A percentile compares a stretch with the other conserved stretches of the same genome.
These are phyloP conservation scores for Drosophila maculinotata DNA, from an alignment of 2,888 invertebrate genomes.

Conservation along the genomic window DNA sequence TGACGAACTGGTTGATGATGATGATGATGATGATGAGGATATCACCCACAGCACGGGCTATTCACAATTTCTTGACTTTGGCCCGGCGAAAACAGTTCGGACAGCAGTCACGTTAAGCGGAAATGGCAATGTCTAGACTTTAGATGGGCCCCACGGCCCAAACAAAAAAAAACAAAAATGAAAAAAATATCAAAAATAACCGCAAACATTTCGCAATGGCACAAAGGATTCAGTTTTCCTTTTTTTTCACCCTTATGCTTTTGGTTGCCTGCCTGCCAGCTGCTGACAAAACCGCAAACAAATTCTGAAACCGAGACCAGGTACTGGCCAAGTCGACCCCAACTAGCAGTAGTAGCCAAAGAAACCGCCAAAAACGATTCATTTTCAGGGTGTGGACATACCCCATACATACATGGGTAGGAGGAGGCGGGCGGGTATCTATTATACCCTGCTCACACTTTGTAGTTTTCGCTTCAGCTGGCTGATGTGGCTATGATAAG, in stretches of 20 bases:
- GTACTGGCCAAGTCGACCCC: not conserved
- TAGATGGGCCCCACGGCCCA: constrained; percentile 43
- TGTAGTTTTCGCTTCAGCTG: not conserved
- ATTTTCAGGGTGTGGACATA: constrained; percentile 31
- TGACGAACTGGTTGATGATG: constrained; percentile 26
- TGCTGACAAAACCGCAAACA: constrained; percentile 54
- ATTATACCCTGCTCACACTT: not conserved
- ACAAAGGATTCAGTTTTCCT: constrained; percentile 58
- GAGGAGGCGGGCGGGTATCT: not conserved
- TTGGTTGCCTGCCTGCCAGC: constrained; percentile 29
- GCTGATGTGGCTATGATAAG: constrained; percentile 5
- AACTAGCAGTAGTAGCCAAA: constrained; percentile 9
- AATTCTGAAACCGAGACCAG: constrained; percentile 48
- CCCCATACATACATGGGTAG: not conserved
- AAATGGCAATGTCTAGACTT: constrained; percentile 77
- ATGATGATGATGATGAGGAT: constrained; percentile 25
- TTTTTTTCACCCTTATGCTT: constrained; percentile 34
- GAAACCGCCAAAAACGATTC: constrained; percentile 50
- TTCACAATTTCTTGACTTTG: constrained; percentile 16
- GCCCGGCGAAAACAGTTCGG: constrained; percentile 28
- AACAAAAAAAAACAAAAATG: constrained; percentile 5
- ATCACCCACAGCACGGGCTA: constrained; percentile 16
- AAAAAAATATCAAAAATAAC: constrained; percentile 35
- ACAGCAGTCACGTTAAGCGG: constrained; percentile 73
- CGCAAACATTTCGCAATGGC: constrained; percentile 62